Evolutionary conservation across 2,888 invertebrate genomes (phyloP).

Genomic region (Gymnoscelis rufifasciata): DNA sequence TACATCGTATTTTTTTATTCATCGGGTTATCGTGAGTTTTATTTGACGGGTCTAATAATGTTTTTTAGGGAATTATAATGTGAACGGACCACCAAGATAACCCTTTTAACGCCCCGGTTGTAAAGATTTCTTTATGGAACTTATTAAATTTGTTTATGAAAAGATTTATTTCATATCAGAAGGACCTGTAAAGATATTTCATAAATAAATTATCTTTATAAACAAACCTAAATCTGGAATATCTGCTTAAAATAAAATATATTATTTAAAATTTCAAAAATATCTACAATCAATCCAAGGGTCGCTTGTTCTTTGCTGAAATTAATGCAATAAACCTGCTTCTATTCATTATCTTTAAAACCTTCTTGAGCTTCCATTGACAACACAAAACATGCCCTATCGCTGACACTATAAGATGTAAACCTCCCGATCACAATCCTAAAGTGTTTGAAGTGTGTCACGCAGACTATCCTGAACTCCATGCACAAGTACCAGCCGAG

Average conservation of each 20-base stretch:
- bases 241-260: too few relatives aligned
- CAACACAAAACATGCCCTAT: slow-evolving; percentile 18
- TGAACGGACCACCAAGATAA: slow-evolving; percentile 3
- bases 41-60: slow-evolving; percentile 38
- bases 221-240: too few relatives aligned
- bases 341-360: too few relatives aligned
- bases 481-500: slow-evolving; percentile 99
- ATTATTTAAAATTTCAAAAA: too few relatives aligned
- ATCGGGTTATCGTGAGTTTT: slow-evolving; percentile 34
- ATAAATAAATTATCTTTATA: too few relatives aligned
- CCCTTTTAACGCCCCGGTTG: slow-evolving; percentile 1
- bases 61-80: slow-evolving; percentile 22
- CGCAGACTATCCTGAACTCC: slow-evolving; percentile 99
- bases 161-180: not conserved
- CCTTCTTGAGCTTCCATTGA: slow-evolving; percentile 1
- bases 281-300: too few relatives aligned
- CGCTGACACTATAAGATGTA: slow-evolving; percentile 5
- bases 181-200: not conserved
- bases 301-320: too few relatives aligned
- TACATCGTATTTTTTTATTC: slow-evolving; percentile 32
- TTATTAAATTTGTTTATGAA: not conserved
- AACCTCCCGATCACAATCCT: slow-evolving; percentile 61
- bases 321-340: too few relatives aligned
- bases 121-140: slow-evolving; percentile 13
- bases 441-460: slow-evolving; percentile 76